Conservation (phyloP, 2,113 vertebrate species). For the human region DNA sequence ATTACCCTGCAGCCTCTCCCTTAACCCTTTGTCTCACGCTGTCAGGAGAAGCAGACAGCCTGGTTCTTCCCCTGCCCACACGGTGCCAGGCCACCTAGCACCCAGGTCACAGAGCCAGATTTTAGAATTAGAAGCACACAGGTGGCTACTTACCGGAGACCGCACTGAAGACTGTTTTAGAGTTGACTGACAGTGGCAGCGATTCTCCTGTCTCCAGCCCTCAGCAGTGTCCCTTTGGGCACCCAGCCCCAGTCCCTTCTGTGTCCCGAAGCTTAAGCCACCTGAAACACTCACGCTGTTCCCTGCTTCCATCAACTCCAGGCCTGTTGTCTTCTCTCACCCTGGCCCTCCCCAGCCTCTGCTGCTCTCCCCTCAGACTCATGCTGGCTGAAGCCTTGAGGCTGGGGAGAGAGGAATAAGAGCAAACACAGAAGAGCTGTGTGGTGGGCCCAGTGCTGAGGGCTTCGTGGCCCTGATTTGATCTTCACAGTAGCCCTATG, state of each 20-base stretch:
- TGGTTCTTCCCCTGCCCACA: background rate
- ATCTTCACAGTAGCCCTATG: background rate
- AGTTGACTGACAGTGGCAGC: background rate
- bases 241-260: background rate
- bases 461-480: background rate
- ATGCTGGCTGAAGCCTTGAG: background rate
- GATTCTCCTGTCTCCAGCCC: background rate
- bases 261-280: background rate
- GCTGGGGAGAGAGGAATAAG: background rate
- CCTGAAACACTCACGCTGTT: conserved; percentile 48
- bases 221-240: background rate
- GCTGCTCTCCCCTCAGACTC: background rate
- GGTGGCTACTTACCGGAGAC: background rate
- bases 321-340: background rate
- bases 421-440: background rate
- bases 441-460: background rate
- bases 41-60: background rate
- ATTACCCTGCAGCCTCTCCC: too few species aligned
- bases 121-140: background rate
- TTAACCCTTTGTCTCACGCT: too few species aligned
- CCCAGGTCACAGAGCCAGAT: background rate
- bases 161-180: background rate
- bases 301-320: background rate
- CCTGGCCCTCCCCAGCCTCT: background rate
- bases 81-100: background rate